Base-by-base conservation (phyloP, 2,888 invertebrate species). In the Cepaea hortensis region DNA sequence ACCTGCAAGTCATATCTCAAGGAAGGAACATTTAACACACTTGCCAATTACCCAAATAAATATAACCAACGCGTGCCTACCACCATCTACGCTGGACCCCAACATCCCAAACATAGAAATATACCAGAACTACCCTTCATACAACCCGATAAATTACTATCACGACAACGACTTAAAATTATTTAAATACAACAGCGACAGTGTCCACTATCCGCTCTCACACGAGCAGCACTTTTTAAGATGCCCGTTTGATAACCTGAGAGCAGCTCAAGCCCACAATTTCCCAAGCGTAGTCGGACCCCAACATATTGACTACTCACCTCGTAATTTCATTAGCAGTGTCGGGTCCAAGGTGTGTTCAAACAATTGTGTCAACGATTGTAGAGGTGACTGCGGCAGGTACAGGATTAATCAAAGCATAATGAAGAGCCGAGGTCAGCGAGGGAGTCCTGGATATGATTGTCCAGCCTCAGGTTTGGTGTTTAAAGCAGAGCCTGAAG, bases 1-100 rank as follows among this genome's bases (percentile, higher is more conserved):
- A 11, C 85, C n/a, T 1, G 23, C 48, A 3, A n/a, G 35, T 15
- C 5, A 23, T 48, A 79, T 84, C 80, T 13, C 84, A 76, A 11
- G 11, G 68, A 48, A 86, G 77, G 86, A 88, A 77, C 35, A 82
- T 80, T 48, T 87, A 75, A 50, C 83, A 82, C 23, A 87, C 86
- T 70, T 85, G 62, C 83, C 88, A 77, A 85, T 89, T 75, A 90
- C 90, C 4, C 90, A 90, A 81, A 90, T 90, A 77, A 90, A 89
- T 82, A 90, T 90, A 83, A 90, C 88, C 70, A 90, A 90, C 83
- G 85, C 88, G 48, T 88, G 89, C 80, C 73, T 85, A 15, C 77
- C 87, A 20, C 65, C 85, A 7, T 68, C 88, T 7, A 75, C 87
- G 3, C 62, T 89, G 50, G 89, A 88, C 55, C 86, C 87, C n/a